These are phyloP conservation scores for Drosophila buzzatii DNA, from an alignment of 2,888 invertebrate genomes.

Conservation along the genomic window DNA sequence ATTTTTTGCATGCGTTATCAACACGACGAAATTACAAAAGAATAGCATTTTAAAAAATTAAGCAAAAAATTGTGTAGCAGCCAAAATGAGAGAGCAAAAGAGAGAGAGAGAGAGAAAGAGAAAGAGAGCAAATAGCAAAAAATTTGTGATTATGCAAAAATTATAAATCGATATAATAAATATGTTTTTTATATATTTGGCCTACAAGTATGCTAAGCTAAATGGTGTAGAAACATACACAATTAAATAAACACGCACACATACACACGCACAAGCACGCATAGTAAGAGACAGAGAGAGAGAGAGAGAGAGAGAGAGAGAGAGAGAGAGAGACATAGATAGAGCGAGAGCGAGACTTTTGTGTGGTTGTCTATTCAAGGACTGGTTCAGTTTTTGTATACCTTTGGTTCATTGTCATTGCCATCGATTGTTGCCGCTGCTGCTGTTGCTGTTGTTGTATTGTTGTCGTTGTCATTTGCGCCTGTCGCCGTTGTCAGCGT, in stretches of 20 bases:
- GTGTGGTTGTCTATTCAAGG: slow-evolving; percentile 18
- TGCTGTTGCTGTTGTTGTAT: slow-evolving; percentile 38
- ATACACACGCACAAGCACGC: slow-evolving; percentile 9
- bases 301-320: slow-evolving; percentile 3
- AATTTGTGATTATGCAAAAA: slow-evolving; percentile 51
- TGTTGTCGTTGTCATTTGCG: slow-evolving; percentile 60
- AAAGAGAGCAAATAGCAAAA: slow-evolving; percentile 58
- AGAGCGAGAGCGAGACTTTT: slow-evolving; percentile 7
- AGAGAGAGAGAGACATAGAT: slow-evolving; percentile 16
- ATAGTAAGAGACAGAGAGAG: slow-evolving; percentile 20
- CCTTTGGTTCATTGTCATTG: slow-evolving; percentile 85
- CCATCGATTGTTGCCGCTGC: slow-evolving; percentile 72
- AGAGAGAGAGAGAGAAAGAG: slow-evolving; percentile 20
- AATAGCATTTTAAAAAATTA: slow-evolving; percentile 1
- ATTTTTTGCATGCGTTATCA: slow-evolving; percentile 58
- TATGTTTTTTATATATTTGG: slow-evolving; percentile 21
- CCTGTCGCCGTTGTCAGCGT: slow-evolving; percentile 53
- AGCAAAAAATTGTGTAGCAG: slow-evolving; percentile 33
- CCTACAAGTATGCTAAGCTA: slow-evolving; percentile 58
- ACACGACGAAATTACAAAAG: slow-evolving; percentile 43
- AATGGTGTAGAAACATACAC: slow-evolving; percentile 43
- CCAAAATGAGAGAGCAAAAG: slow-evolving; percentile 29
- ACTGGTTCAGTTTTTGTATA: slow-evolving; percentile 66
- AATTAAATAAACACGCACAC: slow-evolving; percentile 13
- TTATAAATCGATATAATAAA: slow-evolving; percentile 30